These are phyloP conservation scores for Limnodromus scolopaceus DNA, from an alignment of 2,797 vertebrate species.

Conservation along the genomic window DNA sequence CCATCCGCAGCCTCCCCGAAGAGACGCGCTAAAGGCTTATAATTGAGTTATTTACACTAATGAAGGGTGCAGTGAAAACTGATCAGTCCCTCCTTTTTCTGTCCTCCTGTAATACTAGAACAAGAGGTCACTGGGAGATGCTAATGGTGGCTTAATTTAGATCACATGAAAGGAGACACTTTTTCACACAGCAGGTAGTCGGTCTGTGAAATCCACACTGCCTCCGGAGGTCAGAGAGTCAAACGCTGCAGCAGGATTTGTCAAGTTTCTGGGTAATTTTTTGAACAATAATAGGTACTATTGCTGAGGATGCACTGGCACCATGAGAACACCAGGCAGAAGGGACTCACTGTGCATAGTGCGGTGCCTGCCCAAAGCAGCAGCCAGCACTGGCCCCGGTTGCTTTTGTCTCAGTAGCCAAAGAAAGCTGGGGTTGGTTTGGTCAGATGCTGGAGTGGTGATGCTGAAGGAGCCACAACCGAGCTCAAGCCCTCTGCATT, in stretches of 20 bases:
- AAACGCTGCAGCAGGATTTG: conserved; percentile 20
- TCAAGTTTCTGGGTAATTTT: conserved; percentile 33
- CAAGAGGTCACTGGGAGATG: conserved; percentile 68
- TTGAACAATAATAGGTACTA: not conserved
- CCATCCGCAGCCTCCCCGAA: not conserved
- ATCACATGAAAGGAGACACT: conserved; percentile 62
- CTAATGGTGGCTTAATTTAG: conserved; percentile 74
- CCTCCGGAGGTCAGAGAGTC: conserved; percentile 49
- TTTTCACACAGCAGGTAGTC: conserved; percentile 63
- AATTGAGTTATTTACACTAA: conserved; percentile 62
- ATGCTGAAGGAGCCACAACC: not conserved
- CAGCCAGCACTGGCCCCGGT: not conserved
- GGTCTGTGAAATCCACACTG: conserved; percentile 64
- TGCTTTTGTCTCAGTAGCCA: not conserved
- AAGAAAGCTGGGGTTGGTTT: not conserved
- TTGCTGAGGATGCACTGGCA: not conserved
- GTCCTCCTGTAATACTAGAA: conserved; percentile 54
- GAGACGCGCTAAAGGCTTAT: not conserved
- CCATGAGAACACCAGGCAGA: not conserved
- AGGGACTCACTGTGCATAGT: not conserved
- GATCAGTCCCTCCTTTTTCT: conserved; percentile 55
- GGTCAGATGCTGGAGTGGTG: not conserved
- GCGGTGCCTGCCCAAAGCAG: not conserved
- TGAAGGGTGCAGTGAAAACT: conserved; percentile 51
- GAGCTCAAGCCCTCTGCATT: not conserved